Percentiles rank a stretch among this genome's conserved stretches.
phyloP scores from a whole-genome alignment of 1,140 invertebrate species.

The Rhizoglyphus robini region DNA sequence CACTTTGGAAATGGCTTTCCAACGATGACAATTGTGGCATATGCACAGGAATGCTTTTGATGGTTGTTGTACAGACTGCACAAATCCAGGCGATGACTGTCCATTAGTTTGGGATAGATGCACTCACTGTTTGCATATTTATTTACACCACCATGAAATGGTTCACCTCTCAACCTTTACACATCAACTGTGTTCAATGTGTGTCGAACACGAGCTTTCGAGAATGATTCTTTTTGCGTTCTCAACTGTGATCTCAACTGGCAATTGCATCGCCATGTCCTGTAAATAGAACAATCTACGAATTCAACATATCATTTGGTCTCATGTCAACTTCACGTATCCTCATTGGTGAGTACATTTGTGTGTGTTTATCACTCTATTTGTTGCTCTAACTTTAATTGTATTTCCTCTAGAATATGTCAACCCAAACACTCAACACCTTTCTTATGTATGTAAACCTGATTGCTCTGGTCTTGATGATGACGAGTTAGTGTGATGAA shows the following conservation, averaged over 20 bases:
- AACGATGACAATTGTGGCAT: conserved; percentile 99
- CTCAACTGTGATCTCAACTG: not conserved
- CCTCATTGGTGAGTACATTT: too few species aligned
- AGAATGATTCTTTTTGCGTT: conserved; percentile 37
- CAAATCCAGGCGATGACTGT: conserved; percentile 94
- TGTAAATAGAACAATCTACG: not conserved
- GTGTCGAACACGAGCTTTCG: conserved; percentile 98
- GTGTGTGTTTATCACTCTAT: too few species aligned
- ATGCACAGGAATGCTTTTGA: conserved; percentile 97
- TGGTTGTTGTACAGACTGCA: conserved; percentile 95
- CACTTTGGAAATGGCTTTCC: conserved; percentile 83
- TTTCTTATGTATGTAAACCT: too few species aligned
- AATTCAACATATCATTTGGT: not conserved
- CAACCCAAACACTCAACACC: too few species aligned
- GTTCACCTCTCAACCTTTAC: conserved; percentile 86
- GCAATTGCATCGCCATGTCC: not conserved
- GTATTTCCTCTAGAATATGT: too few species aligned
- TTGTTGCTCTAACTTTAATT: too few species aligned
- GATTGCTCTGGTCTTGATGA: too few species aligned
- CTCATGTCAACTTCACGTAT: not conserved
- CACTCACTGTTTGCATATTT: conserved; percentile 98
- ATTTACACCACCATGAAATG: conserved; percentile 99
- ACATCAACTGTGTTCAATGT: conserved; percentile 97
- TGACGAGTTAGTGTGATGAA: too few species aligned
- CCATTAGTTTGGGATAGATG: conserved; percentile 97